Evolutionary conservation across 2,113 vertebrate species (phyloP), one percentile per base, ranked within the genome.

Genomic region (Phyllopteryx taeniolatus): DNA sequence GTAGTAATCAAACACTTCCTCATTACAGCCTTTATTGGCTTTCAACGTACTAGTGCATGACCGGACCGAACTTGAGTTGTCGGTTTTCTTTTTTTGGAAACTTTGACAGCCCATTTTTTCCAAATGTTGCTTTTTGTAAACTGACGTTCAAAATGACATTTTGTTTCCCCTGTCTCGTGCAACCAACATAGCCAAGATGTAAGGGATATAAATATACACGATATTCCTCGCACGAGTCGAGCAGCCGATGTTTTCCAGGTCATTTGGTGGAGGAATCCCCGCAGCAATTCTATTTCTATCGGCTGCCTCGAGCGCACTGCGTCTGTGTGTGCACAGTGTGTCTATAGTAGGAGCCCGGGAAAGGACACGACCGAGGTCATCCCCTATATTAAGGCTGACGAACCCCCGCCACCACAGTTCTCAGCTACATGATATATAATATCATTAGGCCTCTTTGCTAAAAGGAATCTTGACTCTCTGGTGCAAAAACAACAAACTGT

Each of bases 251-350:
- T 87, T 90, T 91, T 93, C 88, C 89, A 90, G 87, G 89, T 90
- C 92, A 92, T 90, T 88, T 90, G 86, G 67, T 85, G 71, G 79
- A 92, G 87, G 90, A 90, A 88, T 91, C 88, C 90, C 87, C 85
- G 71, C 81, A 92, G 89, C 89, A 86, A 79, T 89, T 89, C 87
- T 89, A 87, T 90, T 90, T 90, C 84, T 76, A 90, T 90, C 89
- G 72, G 83, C 85, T 78, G 88, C 88, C 83, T 80, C 78, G 51
- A 89, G 88, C 81, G 39, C 62, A n/a, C 62, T 0, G 66, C 80
- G 82, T 85, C 85, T 84, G 84, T 86, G 86, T 90, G 89, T 85
- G 83, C 83, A 75, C 83, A 89, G 87, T 72, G 75, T 10, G 74
- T 81, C 87, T 89, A 89, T 86, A 90, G 80, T 80, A 75, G 84